A percentile compares a stretch with the other conserved stretches of the same genome.
Evolutionary conservation across 2,888 invertebrate species (phyloP).

Genomic region (Macrostomum cliftonense): DNA sequence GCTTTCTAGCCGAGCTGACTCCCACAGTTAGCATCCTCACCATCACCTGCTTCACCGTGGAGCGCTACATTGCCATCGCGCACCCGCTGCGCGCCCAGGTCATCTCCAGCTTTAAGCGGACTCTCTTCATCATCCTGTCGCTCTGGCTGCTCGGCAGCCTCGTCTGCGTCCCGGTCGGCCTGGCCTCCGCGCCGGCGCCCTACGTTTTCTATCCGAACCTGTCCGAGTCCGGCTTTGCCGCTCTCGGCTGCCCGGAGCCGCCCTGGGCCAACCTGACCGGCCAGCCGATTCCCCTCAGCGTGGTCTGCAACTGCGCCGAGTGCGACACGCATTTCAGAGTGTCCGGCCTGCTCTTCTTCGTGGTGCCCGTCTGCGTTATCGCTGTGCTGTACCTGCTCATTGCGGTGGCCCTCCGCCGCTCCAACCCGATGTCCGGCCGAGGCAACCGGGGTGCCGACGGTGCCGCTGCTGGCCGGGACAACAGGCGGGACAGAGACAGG

Average conservation of each 20-base stretch:
- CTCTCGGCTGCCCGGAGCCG: constrained; percentile 38
- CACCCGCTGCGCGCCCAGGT: constrained; percentile 61
- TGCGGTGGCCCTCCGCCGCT: constrained; percentile 14
- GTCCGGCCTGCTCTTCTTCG: constrained; percentile 59
- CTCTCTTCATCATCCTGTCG: constrained; percentile 38
- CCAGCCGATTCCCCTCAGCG: too few relatives aligned
- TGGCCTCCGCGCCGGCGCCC: not conserved
- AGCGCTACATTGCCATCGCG: constrained; percentile 67
- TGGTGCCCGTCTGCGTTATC: constrained; percentile 67
- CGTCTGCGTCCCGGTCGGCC: not conserved
- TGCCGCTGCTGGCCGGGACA: too few relatives aligned
- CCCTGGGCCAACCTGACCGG: not conserved
- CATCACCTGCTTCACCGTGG: constrained; percentile 68
- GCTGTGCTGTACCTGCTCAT: constrained; percentile 51
- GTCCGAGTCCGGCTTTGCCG: not conserved
- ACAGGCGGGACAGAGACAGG: not conserved
- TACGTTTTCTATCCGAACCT: not conserved
- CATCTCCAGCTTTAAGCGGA: constrained; percentile 62
- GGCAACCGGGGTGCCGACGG: too few relatives aligned
- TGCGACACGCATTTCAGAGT: constrained; percentile 44
- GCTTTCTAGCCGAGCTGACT: constrained; percentile 6
- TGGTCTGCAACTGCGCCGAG: too few relatives aligned
- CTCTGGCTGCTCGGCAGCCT: not conserved
- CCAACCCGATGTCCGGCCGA: too few relatives aligned
- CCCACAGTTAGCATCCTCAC: constrained; percentile 37